Evolutionary conservation across 2,797 vertebrate species (phyloP), one percentile per base, ranked within the genome.

Genomic region (Ceryle rudis): DNA sequence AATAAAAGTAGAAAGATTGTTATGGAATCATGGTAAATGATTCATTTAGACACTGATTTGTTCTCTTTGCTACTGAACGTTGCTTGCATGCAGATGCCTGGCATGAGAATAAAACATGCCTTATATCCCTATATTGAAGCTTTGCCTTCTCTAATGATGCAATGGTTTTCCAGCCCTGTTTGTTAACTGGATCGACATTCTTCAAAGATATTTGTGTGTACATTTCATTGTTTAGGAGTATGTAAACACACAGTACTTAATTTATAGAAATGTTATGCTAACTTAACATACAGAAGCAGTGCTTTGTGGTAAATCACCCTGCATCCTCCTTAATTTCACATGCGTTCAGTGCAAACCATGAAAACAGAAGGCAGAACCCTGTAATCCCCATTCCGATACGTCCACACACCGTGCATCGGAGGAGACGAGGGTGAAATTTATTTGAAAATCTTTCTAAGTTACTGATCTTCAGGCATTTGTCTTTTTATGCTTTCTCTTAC

Each of bases 41-140:
- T 70, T 95, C 3, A 18, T 83, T 92, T 67, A 62, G 73, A 31
- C 18, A 18, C 18, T 33, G 42, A 12, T 79, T 82, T 65, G 7
- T 73, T 88, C 86, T 80, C 37, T 73, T 88, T 31, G 6, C 8
- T 52, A 28, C 31, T 67, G 62, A 74, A 37, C 5, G 1, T n/a
- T 28, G 5, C 44, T 60, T 60, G 28, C n/a, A 15, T n/a, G 28
- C 31, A 52, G 61, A 64, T 33, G 8, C 71, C 25, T 37, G 28
- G 3, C 5, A 17, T 77, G 37, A 70, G 21, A 22, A 14, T 41
- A 44, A 52, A 42, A 14, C 0, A 1, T 6, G 9, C 1, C 1
- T 60, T 62, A 7, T 11, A 31, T n/a, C 15, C 11, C 15, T 29
- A 0, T 35, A 25, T 47, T 55, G 39, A 55, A 67, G 10, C 49